These are phyloP conservation scores for Tachycineta bicolor DNA, from an alignment of 2,113 vertebrate species.

Conservation along the genomic window DNA sequence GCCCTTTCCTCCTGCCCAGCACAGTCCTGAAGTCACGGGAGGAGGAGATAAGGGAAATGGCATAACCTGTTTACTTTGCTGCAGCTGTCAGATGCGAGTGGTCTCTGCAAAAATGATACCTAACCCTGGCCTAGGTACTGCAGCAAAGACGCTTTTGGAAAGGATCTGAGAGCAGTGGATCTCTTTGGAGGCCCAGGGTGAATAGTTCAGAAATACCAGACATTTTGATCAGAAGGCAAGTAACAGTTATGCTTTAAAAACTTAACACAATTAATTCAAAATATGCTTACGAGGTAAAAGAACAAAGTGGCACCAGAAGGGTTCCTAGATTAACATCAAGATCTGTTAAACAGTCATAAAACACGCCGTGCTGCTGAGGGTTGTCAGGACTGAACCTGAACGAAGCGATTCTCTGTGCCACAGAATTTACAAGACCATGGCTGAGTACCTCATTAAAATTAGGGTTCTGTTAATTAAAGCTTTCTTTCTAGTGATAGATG, in stretches of 20 bases:
- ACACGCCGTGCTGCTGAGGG: background rate
- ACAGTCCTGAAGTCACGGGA: background rate
- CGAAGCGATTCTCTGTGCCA: slow-evolving; percentile 13
- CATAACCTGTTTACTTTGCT: background rate
- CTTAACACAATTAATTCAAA: background rate
- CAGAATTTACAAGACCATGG: slow-evolving; percentile 25
- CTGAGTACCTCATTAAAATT: slow-evolving; percentile 39
- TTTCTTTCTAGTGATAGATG: slow-evolving; percentile 23
- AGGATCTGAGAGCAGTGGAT: background rate
- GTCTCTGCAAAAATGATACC: background rate
- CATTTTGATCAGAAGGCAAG: background rate
- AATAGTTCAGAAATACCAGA: background rate
- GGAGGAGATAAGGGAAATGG: background rate
- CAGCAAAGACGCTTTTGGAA: background rate
- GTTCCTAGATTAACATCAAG: slow-evolving; percentile 5
- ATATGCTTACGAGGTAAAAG: background rate
- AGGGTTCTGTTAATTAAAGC: slow-evolving; percentile 45
- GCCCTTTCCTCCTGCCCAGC: background rate
- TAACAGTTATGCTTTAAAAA: background rate
- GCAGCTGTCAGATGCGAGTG: rapidly evolving
- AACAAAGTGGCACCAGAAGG: background rate
- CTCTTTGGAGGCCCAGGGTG: background rate
- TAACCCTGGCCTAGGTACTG: background rate
- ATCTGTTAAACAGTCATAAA: slow-evolving; percentile 13
- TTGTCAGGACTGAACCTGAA: slow-evolving; percentile 35